Percentiles rank a stretch among this genome's conserved stretches.
These are phyloP conservation scores for Lepus americanus DNA, from an alignment of 2,113 vertebrate species.

Conservation along the genomic window DNA sequence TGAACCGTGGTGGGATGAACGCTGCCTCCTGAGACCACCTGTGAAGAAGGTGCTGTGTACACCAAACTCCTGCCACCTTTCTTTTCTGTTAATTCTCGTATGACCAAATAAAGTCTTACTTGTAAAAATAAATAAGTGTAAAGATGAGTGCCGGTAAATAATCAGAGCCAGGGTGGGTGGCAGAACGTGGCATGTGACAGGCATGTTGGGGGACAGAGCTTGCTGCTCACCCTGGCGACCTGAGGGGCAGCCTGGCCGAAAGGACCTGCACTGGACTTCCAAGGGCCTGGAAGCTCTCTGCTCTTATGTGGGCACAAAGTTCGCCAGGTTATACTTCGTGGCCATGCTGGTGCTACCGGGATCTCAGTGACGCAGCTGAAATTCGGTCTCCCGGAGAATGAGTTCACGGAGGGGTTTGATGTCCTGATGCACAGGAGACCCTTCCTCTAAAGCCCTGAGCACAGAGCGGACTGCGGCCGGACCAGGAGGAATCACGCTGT, in stretches of 20 bases:
- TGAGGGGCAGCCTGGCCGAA: background rate
- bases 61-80: too few species aligned
- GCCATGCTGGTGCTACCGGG: background rate
- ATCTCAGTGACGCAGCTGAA: background rate
- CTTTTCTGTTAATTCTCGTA: too few species aligned
- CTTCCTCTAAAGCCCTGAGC: background rate
- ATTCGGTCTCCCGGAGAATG: background rate
- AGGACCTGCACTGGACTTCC: background rate
- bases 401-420: background rate
- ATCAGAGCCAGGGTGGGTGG: background rate
- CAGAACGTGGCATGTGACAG: background rate
- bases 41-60: too few species aligned
- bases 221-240: background rate
- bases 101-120: too few species aligned
- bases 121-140: background rate
- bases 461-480: background rate
- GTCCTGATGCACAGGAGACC: background rate
- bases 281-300: background rate
- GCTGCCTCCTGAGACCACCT: too few species aligned
- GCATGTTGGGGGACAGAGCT: background rate
- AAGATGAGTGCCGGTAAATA: background rate
- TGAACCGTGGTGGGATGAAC: too few species aligned
- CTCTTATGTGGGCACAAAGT: background rate
- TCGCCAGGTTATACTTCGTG: background rate
- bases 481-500: background rate